phyloP scores from a whole-genome alignment of 2,113 vertebrate species.

The Pardalotus punctatus region DNA sequence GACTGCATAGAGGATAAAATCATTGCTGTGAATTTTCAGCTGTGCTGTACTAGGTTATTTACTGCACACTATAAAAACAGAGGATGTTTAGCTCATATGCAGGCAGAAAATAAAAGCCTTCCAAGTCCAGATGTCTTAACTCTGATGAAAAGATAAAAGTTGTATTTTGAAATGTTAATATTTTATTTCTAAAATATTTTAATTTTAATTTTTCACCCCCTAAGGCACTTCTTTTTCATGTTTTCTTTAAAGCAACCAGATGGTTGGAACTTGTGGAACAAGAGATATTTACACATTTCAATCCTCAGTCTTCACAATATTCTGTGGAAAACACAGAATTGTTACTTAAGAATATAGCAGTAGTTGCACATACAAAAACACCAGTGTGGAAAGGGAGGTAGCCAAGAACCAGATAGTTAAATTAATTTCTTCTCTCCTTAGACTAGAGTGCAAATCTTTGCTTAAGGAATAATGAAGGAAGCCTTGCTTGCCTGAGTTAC shows the following conservation, averaged over 20 bases:
- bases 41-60: not conserved
- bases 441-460: not conserved
- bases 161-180: not conserved
- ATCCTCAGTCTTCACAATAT: not conserved
- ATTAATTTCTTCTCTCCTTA: not conserved
- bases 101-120: not conserved
- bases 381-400: not conserved
- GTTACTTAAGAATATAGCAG: not conserved
- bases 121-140: not conserved
- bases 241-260: conserved; percentile 21
- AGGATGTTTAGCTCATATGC: not conserved
- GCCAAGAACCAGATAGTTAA: not conserved
- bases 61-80: not conserved
- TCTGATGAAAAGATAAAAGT: not conserved
- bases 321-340: not conserved
- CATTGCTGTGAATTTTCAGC: not conserved
- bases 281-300: not conserved
- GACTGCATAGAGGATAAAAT: not conserved
- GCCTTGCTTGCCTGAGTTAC: not conserved
- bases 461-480: not conserved
- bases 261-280: not conserved
- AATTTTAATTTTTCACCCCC: not conserved
- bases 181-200: conserved; percentile 15
- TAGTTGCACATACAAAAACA: not conserved
- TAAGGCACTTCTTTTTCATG: not conserved